Base-by-base conservation (phyloP, 2,113 vertebrate species). In the Cyprinodon variegatus region DNA sequence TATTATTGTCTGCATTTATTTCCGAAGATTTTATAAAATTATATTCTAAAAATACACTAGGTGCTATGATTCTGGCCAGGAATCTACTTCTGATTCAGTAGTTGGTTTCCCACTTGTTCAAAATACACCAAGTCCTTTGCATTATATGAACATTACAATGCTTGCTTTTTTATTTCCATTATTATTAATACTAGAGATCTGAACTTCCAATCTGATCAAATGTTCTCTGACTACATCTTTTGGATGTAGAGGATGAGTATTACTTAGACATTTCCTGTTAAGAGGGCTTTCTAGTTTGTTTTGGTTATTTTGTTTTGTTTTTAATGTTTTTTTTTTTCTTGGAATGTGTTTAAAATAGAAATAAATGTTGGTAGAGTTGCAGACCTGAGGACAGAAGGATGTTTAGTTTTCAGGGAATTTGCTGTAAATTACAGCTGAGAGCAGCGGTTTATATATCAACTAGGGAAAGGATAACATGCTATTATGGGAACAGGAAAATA, bases 401-500 rank as follows among this genome's bases (percentile, higher is more conserved):
- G 62, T 71, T 61, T 60, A 38, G 20, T 60, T 70, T 65, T 65
- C 50, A 66, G 50, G 39, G 43, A 61, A 37, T 41, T 50, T 66
- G 41, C 40, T 43, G 36, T 17, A 13, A 36, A 29, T 41, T 37
- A 53, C 14, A 20, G 48, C 66, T 71, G 22, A 3, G 40, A 13
- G 65, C 63, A 40, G 64, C 61, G 65, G 78, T 67, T 77, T 72
- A 83, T 61, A 39, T 65, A 69, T 53, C 45, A 61, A 68, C 60
- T 69, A 41, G 57, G 66, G 53, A 72, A 70, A 61, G 53, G 68
- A 62, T 50, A 74, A 20, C 62, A 53, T 12, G 6, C 64, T 69
- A 48, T 81, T 78, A 69, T 70, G 63, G 81, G 41, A 78, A 90
- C 73, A 59, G 38, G 82, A 90, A 73, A 89, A 85, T 82, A 72